Conservation (phyloP, 1,140 invertebrate genomes). For the Orchestia grillus region DNA sequence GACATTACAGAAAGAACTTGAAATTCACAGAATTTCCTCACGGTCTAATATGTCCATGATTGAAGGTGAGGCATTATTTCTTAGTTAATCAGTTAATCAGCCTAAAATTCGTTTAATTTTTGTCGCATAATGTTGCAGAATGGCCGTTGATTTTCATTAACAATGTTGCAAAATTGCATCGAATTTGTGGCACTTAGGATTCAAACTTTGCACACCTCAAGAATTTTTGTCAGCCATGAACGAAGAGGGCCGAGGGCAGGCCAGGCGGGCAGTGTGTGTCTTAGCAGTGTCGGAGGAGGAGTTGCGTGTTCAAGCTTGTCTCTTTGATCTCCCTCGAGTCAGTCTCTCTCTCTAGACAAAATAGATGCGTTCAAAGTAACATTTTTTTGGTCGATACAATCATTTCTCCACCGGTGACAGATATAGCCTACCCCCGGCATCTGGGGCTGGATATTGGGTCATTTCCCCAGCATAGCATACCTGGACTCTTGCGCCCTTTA, state of each 20-base stretch:
- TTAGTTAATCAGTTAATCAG: not conserved
- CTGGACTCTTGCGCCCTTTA: not conserved
- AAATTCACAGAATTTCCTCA: not conserved
- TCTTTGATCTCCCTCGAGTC: not conserved
- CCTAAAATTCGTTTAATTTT: too few relatives aligned
- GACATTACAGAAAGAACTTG: not conserved
- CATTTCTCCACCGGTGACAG: not conserved
- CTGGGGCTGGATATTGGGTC: not conserved
- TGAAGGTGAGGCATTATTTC: not conserved
- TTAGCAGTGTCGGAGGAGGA: not conserved
- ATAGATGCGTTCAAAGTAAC: not conserved
- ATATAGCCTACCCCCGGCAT: not conserved
- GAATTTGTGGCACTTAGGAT: not conserved
- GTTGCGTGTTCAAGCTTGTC: not conserved
- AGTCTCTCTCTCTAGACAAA: not conserved
- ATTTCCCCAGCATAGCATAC: not conserved
- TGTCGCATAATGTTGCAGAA: not conserved
- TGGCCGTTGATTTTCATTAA: not conserved
- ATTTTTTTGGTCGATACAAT: constrained; percentile 8
- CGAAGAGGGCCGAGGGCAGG: not conserved
- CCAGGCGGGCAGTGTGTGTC: not conserved
- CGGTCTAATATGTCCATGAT: not conserved
- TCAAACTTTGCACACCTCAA: not conserved
- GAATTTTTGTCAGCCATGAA: not conserved
- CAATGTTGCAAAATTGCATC: not conserved